phyloP scores from a whole-genome alignment of 1,140 invertebrate species.

The Penaeus chinensis region DNA sequence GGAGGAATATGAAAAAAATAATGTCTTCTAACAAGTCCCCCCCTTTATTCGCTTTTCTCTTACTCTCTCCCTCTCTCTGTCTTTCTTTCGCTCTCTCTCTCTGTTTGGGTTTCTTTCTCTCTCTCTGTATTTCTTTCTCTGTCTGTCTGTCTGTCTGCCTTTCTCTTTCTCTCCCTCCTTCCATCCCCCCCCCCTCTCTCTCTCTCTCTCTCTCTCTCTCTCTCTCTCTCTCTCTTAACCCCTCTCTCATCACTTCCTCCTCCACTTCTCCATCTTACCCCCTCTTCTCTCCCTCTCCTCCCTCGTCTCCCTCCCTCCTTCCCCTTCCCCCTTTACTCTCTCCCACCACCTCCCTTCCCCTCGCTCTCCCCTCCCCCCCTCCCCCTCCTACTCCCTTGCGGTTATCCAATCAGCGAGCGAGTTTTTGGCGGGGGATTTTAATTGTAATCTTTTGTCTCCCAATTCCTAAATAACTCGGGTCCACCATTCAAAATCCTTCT shows the following conservation, averaged over 20 bases:
- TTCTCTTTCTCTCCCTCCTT: not conserved
- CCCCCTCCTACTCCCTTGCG: too few relatives aligned
- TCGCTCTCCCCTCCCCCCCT: too few relatives aligned
- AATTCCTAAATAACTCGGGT: too few relatives aligned
- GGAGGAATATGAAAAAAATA: too few relatives aligned
- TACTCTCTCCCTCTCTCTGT: not conserved
- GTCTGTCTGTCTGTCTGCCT: conserved; percentile 16
- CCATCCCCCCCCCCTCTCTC: not conserved
- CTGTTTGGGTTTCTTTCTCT: not conserved
- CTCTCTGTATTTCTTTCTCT: conserved; percentile 21
- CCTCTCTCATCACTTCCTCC: not conserved
- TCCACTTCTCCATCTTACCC: not conserved
- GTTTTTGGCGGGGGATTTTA: too few relatives aligned
- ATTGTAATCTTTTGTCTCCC: too few relatives aligned
- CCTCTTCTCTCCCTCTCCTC: not conserved
- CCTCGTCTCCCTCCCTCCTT: not conserved
- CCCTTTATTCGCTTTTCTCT: conserved; percentile 19
- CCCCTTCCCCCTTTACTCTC: too few relatives aligned
- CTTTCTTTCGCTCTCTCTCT: not conserved
- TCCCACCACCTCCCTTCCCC: too few relatives aligned
- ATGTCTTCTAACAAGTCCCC: not conserved
- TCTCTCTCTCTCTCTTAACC: not conserved
- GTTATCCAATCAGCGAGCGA: too few relatives aligned
- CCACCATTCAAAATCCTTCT: too few relatives aligned
- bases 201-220: not conserved